Conservation (phyloP, 2,797 vertebrate species). For the Poeciliopsis turneri region DNA sequence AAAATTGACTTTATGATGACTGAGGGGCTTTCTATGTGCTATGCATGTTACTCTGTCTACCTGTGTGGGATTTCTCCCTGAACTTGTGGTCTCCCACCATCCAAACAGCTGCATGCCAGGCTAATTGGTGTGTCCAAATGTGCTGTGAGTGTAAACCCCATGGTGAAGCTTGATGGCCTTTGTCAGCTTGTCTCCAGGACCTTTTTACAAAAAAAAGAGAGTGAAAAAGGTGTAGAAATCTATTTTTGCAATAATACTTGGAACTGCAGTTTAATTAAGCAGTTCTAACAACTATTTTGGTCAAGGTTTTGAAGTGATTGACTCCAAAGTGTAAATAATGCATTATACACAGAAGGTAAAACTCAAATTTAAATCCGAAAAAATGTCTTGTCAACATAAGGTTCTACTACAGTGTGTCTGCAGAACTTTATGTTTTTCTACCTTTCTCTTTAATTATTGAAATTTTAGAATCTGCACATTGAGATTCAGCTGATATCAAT, state of each 20-base stretch:
- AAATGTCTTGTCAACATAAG: conserved; percentile 15
- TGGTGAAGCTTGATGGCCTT: background rate
- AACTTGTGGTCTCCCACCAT: background rate
- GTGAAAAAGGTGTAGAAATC: background rate
- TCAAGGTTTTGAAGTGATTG: background rate
- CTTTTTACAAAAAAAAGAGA: background rate
- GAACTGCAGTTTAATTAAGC: conserved; percentile 6
- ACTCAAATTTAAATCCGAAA: background rate
- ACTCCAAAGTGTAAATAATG: background rate
- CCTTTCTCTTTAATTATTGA: conserved; percentile 71
- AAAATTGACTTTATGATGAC: background rate
- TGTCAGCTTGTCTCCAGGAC: background rate
- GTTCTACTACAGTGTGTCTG: conserved; percentile 50
- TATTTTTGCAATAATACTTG: background rate
- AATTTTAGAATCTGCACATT: conserved; percentile 62
- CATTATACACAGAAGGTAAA: background rate
- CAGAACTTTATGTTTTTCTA: conserved; percentile 35
- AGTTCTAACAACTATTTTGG: background rate
- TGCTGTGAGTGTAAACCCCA: background rate
- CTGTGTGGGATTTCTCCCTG: background rate
- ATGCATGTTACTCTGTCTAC: background rate
- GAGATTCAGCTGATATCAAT: conserved; percentile 69
- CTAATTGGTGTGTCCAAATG: conserved; percentile 9
- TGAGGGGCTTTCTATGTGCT: background rate
- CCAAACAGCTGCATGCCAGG: conserved; percentile 5